phyloP scores from a whole-genome alignment of 2,113 vertebrate species.

The Sturnus vulgaris region DNA sequence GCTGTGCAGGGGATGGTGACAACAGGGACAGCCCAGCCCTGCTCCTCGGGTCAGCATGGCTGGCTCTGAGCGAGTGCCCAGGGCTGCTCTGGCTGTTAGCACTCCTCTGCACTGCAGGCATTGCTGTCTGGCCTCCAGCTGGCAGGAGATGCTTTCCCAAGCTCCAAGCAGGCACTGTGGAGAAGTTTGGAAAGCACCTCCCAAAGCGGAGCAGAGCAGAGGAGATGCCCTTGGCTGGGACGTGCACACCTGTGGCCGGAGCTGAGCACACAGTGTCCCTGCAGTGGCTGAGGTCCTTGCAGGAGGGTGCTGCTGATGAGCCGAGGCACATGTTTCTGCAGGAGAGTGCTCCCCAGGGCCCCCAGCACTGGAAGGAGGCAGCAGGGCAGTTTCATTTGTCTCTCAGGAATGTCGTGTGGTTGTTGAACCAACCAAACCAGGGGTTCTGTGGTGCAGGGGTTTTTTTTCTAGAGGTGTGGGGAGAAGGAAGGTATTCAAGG shows the following conservation, averaged over 20 bases:
- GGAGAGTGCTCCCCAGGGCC: neutral
- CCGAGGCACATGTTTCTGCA: neutral
- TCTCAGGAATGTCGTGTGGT: neutral
- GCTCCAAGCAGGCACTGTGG: neutral
- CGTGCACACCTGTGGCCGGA: neutral
- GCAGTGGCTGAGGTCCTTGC: neutral
- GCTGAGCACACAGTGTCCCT: neutral
- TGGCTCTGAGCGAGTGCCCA: neutral
- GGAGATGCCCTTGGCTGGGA: neutral
- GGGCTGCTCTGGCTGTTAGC: neutral
- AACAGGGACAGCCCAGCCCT: neutral
- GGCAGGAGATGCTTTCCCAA: neutral
- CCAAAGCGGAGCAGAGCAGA: neutral
- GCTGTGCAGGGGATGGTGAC: neutral
- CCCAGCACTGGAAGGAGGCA: neutral
- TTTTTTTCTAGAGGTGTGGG: neutral
- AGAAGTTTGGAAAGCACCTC: neutral
- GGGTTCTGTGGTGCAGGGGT: neutral
- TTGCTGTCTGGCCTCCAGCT: neutral
- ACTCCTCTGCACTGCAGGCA: neutral
- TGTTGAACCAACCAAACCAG: neutral
- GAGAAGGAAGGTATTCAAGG: neutral
- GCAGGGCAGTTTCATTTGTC: neutral
- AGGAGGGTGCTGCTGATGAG: neutral
- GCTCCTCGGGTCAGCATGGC: neutral